Base-by-base conservation (phyloP, 2,888 invertebrate species). In the Noctua comes region DNA sequence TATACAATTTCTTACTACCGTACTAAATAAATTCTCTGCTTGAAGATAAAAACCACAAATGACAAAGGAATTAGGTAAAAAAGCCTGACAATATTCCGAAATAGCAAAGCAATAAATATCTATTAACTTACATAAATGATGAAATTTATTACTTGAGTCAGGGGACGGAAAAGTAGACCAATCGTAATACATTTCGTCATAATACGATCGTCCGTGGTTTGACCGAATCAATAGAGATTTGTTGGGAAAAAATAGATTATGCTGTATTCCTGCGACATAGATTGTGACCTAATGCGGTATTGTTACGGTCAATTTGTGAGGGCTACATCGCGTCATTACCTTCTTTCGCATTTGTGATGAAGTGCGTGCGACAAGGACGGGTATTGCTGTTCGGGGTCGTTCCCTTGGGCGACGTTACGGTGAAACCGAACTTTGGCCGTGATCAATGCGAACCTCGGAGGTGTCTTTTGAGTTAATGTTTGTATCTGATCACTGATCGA, bases 391-490 rank as follows among this genome's bases (percentile, higher is more conserved):
- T 90, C 87, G 89, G 91, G 92, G 93, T 91, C 91, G 90, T 87
- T 94, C 95, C 95, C 95, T 83, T 74, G 96, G 95, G 95, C 87
- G 91, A 94, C 95, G 94, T 95, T 95, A 95, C 93, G 90, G 91
- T 91, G 92, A 93, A 95, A 94, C 95, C 93, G 92, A 95, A 95
- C 93, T 95, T 95, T 91, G 93, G 92, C 90, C 92, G 93, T 95
- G 96, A 96, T 95, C 96, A 95, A 95, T 94, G 95, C 90, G 90
- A 93, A 91, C 93, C 95, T 95, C 93, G 73, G 90, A 93, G 95
- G 95, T 93, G 93, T 94, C 92, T 95, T 95, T 95, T 93, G 91
- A 93, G 92, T 93, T 94, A 93, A 93, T 93, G 93, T 91, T 92
- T 91, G 91, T 93, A 90, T 93, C 89, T 92, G 92, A 93, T 94